Conservation (phyloP, 2,797 vertebrate species). For the Lemur catta region DNA sequence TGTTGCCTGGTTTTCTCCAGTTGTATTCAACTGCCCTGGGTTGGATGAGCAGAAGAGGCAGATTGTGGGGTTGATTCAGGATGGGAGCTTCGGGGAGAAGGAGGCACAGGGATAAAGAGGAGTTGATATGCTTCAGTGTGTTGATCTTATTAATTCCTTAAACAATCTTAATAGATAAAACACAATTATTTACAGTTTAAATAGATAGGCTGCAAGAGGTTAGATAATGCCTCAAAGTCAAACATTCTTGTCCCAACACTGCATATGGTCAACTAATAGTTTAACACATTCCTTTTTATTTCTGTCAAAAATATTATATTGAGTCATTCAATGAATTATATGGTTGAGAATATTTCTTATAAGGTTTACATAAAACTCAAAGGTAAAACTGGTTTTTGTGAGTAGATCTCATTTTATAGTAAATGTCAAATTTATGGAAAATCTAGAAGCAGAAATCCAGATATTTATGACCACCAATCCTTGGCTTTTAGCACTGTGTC, state of each 20-base stretch:
- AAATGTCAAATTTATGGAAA: conserved; percentile 49
- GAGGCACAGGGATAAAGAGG: neutral
- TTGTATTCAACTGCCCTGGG: neutral
- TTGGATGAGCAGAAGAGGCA: neutral
- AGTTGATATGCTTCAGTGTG: neutral
- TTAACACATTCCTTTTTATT: conserved; percentile 19
- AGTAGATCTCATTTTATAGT: conserved; percentile 35
- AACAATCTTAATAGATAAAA: neutral
- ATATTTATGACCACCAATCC: conserved; percentile 40
- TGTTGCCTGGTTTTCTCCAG: neutral
- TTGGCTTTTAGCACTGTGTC: conserved; percentile 7
- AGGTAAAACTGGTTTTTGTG: conserved; percentile 37
- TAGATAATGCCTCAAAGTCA: neutral
- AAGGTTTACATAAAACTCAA: conserved; percentile 39
- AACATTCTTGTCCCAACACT: neutral
- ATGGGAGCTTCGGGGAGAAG: neutral
- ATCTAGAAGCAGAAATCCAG: conserved; percentile 11
- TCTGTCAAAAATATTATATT: conserved; percentile 35
- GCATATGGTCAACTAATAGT: neutral
- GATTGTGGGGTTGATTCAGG: neutral
- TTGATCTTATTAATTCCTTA: neutral
- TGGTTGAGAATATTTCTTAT: conserved; percentile 40
- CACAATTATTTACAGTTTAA: neutral
- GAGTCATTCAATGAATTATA: conserved; percentile 39
- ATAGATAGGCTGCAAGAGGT: neutral